Evolutionary conservation across 2,113 vertebrate species (phyloP), one percentile per base, ranked within the genome.

Genomic region (Hippocampus barbouri): DNA sequence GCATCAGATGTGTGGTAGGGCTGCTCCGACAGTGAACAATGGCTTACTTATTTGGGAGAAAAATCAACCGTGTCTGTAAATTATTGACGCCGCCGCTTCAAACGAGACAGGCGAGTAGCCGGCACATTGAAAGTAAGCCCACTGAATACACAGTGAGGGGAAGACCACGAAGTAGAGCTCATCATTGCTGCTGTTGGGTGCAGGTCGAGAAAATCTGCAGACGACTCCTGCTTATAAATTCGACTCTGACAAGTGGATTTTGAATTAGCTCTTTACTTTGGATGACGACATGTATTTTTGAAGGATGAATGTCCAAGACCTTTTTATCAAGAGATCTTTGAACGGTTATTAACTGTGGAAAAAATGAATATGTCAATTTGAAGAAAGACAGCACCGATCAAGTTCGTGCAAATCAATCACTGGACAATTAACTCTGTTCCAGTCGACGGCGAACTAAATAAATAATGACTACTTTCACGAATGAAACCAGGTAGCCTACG

Each of bases 11-110:
- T 53, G 75, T 47, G 41, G 75, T 81, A 75, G 72, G 70, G 75
- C 54, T 78, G 63, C 57, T 79, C 71, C 74, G 47, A 49, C 27
- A 77, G 81, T 76, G 81, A 80, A 80, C 71, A 27, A 54, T 40
- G 63, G 73, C 75, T 51, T 72, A 71, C 69, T 79, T 60, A 75
- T 75, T 72, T 76, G 34, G 73, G 68, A 81, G 72, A 78, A 73
- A 78, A 83, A 67, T 71, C 54, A 69, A 77, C 40, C 41, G 20
- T 49, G 12, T n/a, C 68, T 69, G 89, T 91, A 75, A 89, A 90
- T 91, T 89, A 90, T 90, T 92, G 81, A 92, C 77, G 73, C 9
- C 11, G 69, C 82, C 75, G 79, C 74, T 82, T 78, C 69, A 84
- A 72, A 79, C 68, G 70, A 75, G 74, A 70, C 71, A 63, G 80